These are phyloP conservation scores for Drosophila parvula DNA, from an alignment of 1,140 invertebrate species.

Conservation along the genomic window DNA sequence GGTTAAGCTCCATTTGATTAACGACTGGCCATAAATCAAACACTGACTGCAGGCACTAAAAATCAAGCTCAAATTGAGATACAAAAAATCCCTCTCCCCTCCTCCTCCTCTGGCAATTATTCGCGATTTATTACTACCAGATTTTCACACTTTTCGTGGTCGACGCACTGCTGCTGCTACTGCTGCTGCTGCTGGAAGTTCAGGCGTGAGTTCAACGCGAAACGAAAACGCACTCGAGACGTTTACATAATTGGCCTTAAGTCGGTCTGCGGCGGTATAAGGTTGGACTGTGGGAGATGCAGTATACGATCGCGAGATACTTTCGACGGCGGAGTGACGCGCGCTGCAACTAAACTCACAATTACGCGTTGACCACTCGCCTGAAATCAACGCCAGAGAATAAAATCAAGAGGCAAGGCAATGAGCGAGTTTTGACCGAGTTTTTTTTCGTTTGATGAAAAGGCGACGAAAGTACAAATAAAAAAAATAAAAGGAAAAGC, in stretches of 20 bases:
- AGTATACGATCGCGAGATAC: conserved; percentile 48
- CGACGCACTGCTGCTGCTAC: conserved; percentile 16
- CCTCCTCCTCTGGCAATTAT: conserved; percentile 2
- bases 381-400: conserved; percentile 58
- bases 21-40: conserved; percentile 43
- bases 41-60: conserved; percentile 4
- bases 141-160: conserved; percentile 62
- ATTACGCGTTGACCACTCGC: conserved; percentile 53
- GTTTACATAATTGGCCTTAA: conserved; percentile 72
- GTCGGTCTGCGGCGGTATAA: background rate
- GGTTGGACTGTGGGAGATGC: conserved; percentile 14
- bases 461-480: conserved; percentile 41
- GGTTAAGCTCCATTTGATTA: conserved; percentile 38
- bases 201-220: conserved; percentile 22
- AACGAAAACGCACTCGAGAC: conserved; percentile 52
- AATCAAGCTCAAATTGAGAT: conserved; percentile 15
- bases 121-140: conserved; percentile 28
- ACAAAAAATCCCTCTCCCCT: background rate
- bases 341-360: conserved; percentile 54
- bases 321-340: conserved; percentile 54
- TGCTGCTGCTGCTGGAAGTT: conserved; percentile 16
- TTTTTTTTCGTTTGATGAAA: conserved; percentile 58
- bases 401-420: conserved; percentile 26
- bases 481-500: conserved; percentile 17
- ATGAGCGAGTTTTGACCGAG: conserved; percentile 75